phyloP scores from a whole-genome alignment of 2,888 invertebrate species.

The Camponotus fellah region DNA sequence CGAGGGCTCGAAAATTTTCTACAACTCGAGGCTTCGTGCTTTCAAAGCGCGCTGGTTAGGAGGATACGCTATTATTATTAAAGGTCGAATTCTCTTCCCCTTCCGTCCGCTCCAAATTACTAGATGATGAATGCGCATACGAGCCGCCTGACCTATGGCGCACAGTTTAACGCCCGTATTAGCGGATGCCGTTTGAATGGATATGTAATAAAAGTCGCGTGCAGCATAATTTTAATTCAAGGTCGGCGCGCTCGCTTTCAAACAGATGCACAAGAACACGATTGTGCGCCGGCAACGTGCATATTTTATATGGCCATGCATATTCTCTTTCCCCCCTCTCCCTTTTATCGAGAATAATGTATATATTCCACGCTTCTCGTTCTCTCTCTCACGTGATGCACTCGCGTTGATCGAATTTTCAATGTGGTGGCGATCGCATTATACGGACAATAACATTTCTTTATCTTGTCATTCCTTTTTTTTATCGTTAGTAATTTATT shows the following conservation, averaged over 20 bases:
- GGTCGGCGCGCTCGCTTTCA: slow-evolving; percentile 67
- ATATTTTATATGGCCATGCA: slow-evolving; percentile 30
- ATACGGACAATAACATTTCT: slow-evolving; percentile 44
- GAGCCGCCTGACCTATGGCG: slow-evolving; percentile 66
- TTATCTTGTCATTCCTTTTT: slow-evolving; percentile 10
- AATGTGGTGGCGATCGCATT: slow-evolving; percentile 39
- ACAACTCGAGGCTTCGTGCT: neutral
- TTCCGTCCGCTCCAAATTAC: slow-evolving; percentile 17
- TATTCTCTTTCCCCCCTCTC: neutral
- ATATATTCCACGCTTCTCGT: slow-evolving; percentile 43
- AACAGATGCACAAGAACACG: slow-evolving; percentile 60
- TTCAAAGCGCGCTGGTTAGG: neutral
- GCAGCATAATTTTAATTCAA: slow-evolving; percentile 74
- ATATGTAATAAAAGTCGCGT: slow-evolving; percentile 76
- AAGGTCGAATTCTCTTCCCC: slow-evolving; percentile 2
- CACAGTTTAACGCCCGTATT: slow-evolving; percentile 71
- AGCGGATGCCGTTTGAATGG: slow-evolving; percentile 75
- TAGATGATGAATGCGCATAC: slow-evolving; percentile 46
- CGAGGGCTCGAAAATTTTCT: neutral
- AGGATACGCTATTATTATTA: slow-evolving; percentile 12
- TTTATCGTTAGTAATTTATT: neutral
- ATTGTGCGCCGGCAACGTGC: slow-evolving; percentile 44
- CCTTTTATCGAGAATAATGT: slow-evolving; percentile 56
- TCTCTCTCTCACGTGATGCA: slow-evolving; percentile 3
- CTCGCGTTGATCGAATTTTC: slow-evolving; percentile 18